These are phyloP conservation scores for Panagrolaimus sp. DNA, from an alignment of 1,140 invertebrate species.

Conservation along the genomic window DNA sequence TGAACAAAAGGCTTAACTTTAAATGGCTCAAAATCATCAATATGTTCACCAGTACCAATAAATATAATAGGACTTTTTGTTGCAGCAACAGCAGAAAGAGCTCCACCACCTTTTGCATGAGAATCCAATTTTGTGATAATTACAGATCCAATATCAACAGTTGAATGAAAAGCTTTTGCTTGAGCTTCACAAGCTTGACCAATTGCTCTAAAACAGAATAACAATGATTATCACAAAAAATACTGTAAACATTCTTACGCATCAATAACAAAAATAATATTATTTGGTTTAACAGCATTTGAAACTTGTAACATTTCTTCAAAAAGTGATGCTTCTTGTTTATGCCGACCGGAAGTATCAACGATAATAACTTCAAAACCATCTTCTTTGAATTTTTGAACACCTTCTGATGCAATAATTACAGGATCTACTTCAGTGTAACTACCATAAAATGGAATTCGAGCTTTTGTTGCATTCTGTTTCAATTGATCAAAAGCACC, in stretches of 20 bases:
- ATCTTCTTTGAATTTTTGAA: constrained; percentile 97
- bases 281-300: constrained; percentile 87
- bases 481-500: constrained; percentile 99
- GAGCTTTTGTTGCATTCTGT: constrained; percentile 98
- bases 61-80: constrained; percentile 98
- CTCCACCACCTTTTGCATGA: constrained; percentile 98
- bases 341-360: constrained; percentile 96
- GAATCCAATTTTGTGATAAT: constrained; percentile 99
- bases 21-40: constrained; percentile 97
- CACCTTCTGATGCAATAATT: constrained; percentile 96
- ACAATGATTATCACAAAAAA: no score
- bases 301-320: constrained; percentile 99
- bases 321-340: constrained; percentile 97
- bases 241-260: no score
- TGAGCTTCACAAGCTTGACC: constrained; percentile 95
- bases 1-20: constrained; percentile 99
- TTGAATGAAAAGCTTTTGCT: constrained; percentile 94
- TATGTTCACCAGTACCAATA: constrained; percentile 99
- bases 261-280: constrained; percentile 99
- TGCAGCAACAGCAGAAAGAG: constrained; percentile 95
- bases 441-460: constrained; percentile 99
- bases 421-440: constrained; percentile 99
- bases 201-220: no score
- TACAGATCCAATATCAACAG: constrained; percentile 96
- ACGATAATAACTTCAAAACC: constrained; percentile 99